Evolutionary conservation across 2,888 invertebrate genomes (phyloP).

Genomic region (Sialis lutaria): DNA sequence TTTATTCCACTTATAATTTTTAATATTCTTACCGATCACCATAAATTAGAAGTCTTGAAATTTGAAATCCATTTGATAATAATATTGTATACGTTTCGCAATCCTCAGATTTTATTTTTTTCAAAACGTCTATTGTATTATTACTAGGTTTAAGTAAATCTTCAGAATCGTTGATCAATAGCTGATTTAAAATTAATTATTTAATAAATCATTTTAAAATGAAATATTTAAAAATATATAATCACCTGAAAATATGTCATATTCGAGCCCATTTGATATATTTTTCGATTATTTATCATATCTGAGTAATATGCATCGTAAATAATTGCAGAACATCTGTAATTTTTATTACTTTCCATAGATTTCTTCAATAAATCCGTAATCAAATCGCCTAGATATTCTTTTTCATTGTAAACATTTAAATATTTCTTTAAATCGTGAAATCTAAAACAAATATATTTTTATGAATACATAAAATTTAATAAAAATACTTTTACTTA

Average conservation of each 20-base stretch:
- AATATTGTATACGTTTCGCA: conserved; percentile 57
- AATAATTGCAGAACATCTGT: conserved; percentile 33
- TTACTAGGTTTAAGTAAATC: conserved; percentile 44
- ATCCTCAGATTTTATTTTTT: conserved; percentile 38
- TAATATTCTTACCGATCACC: conserved; percentile 38
- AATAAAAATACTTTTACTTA: not conserved
- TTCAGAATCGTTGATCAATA: conserved; percentile 35
- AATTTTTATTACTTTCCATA: conserved; percentile 20
- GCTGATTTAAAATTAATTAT: not conserved
- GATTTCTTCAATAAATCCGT: conserved; percentile 20
- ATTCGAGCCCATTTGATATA: conserved; percentile 22
- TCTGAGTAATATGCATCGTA: conserved; percentile 34
- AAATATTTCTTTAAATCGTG: not conserved
- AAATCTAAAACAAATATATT: not conserved
- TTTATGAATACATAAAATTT: not conserved
- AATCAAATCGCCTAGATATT: conserved; percentile 14
- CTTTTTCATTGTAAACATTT: conserved; percentile 2
- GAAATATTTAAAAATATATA: not conserved
- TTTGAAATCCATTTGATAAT: conserved; percentile 52
- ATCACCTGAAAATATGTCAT: conserved; percentile 35
- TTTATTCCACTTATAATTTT: not conserved
- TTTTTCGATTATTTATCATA: conserved; percentile 31
- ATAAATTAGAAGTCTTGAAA: conserved; percentile 45
- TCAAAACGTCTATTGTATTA: conserved; percentile 35
- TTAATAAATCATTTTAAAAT: not conserved